Evolutionary conservation across 2,113 vertebrate species (phyloP), one percentile per base, ranked within the genome.

Genomic region (Indri indri): DNA sequence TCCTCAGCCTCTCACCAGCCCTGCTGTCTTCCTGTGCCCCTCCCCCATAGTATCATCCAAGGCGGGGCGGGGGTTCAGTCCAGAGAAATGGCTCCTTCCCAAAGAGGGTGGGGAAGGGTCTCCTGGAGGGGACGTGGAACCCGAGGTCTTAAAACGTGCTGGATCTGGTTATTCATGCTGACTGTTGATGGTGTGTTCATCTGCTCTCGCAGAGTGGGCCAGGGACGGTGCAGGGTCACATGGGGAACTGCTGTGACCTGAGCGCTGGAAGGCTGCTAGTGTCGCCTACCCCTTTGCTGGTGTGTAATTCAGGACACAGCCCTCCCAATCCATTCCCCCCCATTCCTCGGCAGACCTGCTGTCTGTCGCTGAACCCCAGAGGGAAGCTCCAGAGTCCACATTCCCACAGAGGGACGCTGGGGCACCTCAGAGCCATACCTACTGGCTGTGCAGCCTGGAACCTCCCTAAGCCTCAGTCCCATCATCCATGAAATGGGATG

Each of bases 121-220:
- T 59, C 6, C 8, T 47, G 7, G 27, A 65, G 30, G 14, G 42
- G 7, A 14, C 3, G 18, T 40, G 25, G 37, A 32, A 1, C 34
- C 63, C 4, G 2, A 13, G 32, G 4, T 63, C 17, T 12, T 37
- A 13, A 32, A 6, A 20, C 8, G 2, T 2, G 1, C n/a, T 18
- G 3, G 79, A 12, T 66, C 20, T 37, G 20, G n/a, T 32, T 59
- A 5, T 45, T 74, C 18, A 45, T 50, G 10, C 45, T 18, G 71
- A 74, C 71, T 52, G 47, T 47, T 52, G 18, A 3, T 32, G 32
- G 14, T 34, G 10, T 17, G 50, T 40, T 52, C 45, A 68, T 74
- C 25, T 54, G 34, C 25, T 50, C 81, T 61, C 57, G 27, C 13
- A 8, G 40, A 45, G 71, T 16, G 25, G 40, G 40, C 25, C 40